Conservation (phyloP, 2,888 invertebrate species). For the Melanostoma scalare region DNA sequence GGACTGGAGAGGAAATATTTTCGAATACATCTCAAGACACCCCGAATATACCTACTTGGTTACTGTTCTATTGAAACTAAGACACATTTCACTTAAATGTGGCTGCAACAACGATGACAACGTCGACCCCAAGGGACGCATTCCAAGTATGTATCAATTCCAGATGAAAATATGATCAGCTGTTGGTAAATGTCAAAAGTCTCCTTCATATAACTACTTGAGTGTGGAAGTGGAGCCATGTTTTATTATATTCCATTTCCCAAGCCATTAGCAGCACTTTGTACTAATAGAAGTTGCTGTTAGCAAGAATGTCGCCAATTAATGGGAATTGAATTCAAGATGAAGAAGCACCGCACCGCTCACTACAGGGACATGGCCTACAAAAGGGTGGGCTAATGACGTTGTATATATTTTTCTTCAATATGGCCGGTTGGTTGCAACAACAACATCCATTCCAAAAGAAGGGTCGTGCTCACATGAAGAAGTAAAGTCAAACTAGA, state of each 20-base stretch:
- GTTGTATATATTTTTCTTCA: constrained; percentile 5
- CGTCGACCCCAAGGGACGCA: constrained; percentile 52
- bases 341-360: neutral
- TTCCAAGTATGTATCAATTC: constrained; percentile 57
- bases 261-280: constrained; percentile 42
- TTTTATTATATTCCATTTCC: constrained; percentile 6
- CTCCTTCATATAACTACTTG: neutral
- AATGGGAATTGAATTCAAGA: constrained; percentile 42
- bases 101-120: neutral
- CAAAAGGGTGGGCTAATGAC: constrained; percentile 27
- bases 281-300: constrained; percentile 35
- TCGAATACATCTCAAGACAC: constrained; percentile 53
- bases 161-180: constrained; percentile 69
- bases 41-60: constrained; percentile 9
- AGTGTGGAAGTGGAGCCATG: neutral
- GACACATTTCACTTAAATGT: constrained; percentile 43
- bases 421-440: constrained; percentile 20
- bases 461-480: constrained; percentile 58
- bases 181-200: constrained; percentile 69
- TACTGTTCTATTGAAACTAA: neutral
- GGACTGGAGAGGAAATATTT: constrained; percentile 21
- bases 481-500: constrained; percentile 33
- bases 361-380: constrained; percentile 6
- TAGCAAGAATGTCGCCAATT: constrained; percentile 62
- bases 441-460: constrained; percentile 36